Percentiles rank a stretch among this genome's conserved stretches.
Conservation (phyloP, 2,797 vertebrate species). For the Champsocephalus esox region DNA sequence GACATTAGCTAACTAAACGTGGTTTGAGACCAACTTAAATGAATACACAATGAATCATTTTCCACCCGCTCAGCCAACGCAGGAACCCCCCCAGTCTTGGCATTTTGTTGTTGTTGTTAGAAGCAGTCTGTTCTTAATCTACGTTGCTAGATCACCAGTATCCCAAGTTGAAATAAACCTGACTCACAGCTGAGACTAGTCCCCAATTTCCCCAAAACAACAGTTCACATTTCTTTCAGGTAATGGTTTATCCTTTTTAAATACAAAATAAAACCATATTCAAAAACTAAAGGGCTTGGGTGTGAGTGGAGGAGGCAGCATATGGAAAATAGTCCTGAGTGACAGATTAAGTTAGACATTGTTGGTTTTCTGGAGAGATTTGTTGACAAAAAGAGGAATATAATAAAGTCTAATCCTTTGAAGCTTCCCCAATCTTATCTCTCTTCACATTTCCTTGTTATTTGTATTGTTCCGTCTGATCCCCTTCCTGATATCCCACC, state of each 20-base stretch:
- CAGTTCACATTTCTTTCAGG: not conserved
- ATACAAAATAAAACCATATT: not conserved
- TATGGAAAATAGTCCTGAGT: not conserved
- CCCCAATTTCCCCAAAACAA: not conserved
- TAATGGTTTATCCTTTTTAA: not conserved
- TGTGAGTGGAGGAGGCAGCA: not conserved
- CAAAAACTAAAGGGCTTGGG: not conserved
- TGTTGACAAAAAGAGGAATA: conserved; percentile 23
- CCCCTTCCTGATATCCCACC: conserved; percentile 24
- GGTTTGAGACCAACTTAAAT: too few relatives aligned
- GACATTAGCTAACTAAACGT: too few relatives aligned
- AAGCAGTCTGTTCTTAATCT: not conserved
- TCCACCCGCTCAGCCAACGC: too few relatives aligned
- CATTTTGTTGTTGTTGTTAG: too few relatives aligned
- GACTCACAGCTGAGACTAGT: not conserved
- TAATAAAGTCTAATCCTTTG: conserved; percentile 27
- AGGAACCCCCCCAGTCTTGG: not conserved
- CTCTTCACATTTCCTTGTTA: conserved; percentile 34
- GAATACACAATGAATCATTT: too few relatives aligned
- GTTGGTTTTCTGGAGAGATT: conserved; percentile 24
- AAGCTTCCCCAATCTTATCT: conserved; percentile 19
- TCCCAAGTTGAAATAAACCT: not conserved
- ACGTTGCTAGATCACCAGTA: not conserved
- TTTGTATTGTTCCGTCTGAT: conserved; percentile 42
- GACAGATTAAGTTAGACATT: not conserved